Percentiles rank a stretch among this genome's conserved stretches.
Conservation (phyloP, 2,113 vertebrate genomes). For the Brachionichthys hirsutus region DNA sequence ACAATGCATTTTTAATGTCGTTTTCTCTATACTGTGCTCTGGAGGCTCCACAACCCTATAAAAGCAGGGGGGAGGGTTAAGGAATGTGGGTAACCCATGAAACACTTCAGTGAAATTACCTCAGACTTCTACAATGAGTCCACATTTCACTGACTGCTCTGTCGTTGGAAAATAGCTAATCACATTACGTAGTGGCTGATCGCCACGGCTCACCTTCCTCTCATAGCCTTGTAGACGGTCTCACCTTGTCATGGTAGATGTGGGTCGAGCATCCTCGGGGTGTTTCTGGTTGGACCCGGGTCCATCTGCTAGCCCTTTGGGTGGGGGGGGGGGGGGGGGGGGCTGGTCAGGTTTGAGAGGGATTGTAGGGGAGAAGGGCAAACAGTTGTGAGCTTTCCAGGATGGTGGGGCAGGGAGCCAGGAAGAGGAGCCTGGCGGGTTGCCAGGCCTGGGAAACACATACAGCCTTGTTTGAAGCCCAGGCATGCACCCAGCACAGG, state of each 20-base stretch:
- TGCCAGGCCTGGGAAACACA: slow-evolving; percentile 73
- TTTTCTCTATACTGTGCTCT: slow-evolving; percentile 41
- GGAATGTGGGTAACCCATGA: slow-evolving; percentile 62
- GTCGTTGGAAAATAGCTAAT: slow-evolving; percentile 63
- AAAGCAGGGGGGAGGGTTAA: slow-evolving; percentile 49
- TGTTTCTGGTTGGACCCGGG: slow-evolving; percentile 37
- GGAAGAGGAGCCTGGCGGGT: slow-evolving; percentile 60
- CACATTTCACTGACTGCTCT: slow-evolving; percentile 61
- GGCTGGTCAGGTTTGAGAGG: slow-evolving; percentile 17
- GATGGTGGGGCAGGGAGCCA: slow-evolving; percentile 72
- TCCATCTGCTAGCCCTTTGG: slow-evolving; percentile 37
- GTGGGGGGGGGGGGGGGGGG: too few relatives aligned
- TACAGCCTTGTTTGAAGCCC: slow-evolving; percentile 69
- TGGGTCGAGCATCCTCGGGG: slow-evolving; percentile 15
- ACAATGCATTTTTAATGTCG: slow-evolving; percentile 35
- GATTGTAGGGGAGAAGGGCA: slow-evolving; percentile 60
- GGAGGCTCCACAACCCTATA: slow-evolving; percentile 46
- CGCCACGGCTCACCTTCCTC: slow-evolving; percentile 53
- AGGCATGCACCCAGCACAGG: slow-evolving; percentile 76
- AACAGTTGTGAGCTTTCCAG: slow-evolving; percentile 75
- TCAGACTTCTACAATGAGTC: slow-evolving; percentile 64
- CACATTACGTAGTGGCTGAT: slow-evolving; percentile 51
- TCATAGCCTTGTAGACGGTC: slow-evolving; percentile 9
- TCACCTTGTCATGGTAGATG: slow-evolving; percentile 31
- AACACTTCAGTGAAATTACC: slow-evolving; percentile 63